Conservation (phyloP, 2,888 invertebrate genomes). For the Meta bourneti region DNA sequence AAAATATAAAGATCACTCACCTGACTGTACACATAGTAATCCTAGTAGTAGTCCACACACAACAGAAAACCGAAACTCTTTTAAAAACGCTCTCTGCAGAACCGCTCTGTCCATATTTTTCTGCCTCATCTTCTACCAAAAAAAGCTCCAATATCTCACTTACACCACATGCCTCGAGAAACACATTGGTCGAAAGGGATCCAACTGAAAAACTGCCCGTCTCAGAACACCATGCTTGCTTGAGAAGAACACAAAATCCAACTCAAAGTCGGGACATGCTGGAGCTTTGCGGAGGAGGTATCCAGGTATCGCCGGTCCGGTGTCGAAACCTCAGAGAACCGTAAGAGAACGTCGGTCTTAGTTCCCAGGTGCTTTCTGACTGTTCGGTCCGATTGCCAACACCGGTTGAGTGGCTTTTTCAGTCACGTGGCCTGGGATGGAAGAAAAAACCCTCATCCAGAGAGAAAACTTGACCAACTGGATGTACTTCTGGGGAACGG, state of each 20-base stretch:
- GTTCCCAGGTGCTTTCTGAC: constrained; percentile 59
- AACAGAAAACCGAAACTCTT: constrained; percentile 49
- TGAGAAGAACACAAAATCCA: background rate
- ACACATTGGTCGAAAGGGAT: background rate
- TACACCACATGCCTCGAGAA: constrained; percentile 15
- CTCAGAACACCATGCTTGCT: background rate
- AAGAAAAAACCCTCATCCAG: constrained; percentile 44
- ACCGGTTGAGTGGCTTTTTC: constrained; percentile 71
- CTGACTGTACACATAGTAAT: constrained; percentile 73
- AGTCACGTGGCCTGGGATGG: constrained; percentile 63
- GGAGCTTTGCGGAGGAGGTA: background rate
- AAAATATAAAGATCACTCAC: constrained; percentile 29
- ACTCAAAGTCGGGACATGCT: background rate
- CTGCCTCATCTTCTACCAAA: background rate
- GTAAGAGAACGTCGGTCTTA: constrained; percentile 18
- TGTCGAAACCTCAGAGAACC: background rate
- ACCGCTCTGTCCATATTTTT: constrained; percentile 33
- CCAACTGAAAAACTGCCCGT: background rate
- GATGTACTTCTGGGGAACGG: constrained; percentile 59
- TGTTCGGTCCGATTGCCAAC: constrained; percentile 48
- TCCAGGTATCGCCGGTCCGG: constrained; percentile 3
- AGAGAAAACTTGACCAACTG: constrained; percentile 71
- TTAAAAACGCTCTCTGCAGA: constrained; percentile 39
- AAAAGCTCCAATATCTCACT: constrained; percentile 2
- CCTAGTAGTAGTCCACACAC: constrained; percentile 69